Conservation (phyloP, 2,113 vertebrate genomes). For the Bothrops jararaca region DNA sequence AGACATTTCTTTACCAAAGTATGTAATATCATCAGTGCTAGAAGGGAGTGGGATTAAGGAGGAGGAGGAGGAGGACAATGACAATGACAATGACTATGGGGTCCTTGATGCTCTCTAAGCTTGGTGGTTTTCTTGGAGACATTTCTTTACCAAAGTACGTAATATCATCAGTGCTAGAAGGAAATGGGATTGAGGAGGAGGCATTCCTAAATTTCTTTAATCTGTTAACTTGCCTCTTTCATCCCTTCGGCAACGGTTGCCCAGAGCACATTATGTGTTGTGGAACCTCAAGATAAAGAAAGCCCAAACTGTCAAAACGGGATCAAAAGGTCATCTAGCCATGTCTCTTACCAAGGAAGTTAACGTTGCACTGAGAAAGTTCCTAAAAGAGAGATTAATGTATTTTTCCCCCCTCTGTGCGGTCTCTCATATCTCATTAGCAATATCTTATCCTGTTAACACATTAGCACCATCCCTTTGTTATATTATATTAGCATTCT, state of each 20-base stretch:
- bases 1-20: too few species aligned
- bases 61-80: neutral
- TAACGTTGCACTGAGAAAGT: conserved; percentile 47
- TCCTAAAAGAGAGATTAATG: conserved; percentile 49
- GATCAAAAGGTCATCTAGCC: conserved; percentile 25
- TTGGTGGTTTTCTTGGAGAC: neutral
- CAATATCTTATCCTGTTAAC: conserved; percentile 66
- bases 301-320: neutral
- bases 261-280: neutral
- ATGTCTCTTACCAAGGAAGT: conserved; percentile 3
- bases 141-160: neutral
- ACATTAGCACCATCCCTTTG: conserved; percentile 68
- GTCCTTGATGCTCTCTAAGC: neutral
- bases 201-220: neutral
- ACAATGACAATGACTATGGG: neutral
- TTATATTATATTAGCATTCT: conserved; percentile 71
- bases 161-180: neutral
- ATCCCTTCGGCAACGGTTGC: neutral
- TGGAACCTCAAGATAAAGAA: neutral
- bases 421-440: conserved; percentile 66
- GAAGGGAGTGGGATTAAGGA: too few species aligned
- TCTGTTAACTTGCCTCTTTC: neutral
- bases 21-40: too few species aligned
- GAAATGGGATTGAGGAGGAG: too few species aligned
- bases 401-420: conserved; percentile 37